Base-by-base conservation (phyloP, 2,888 invertebrate genomes). In the Hirtodrosophila confusa region DNA sequence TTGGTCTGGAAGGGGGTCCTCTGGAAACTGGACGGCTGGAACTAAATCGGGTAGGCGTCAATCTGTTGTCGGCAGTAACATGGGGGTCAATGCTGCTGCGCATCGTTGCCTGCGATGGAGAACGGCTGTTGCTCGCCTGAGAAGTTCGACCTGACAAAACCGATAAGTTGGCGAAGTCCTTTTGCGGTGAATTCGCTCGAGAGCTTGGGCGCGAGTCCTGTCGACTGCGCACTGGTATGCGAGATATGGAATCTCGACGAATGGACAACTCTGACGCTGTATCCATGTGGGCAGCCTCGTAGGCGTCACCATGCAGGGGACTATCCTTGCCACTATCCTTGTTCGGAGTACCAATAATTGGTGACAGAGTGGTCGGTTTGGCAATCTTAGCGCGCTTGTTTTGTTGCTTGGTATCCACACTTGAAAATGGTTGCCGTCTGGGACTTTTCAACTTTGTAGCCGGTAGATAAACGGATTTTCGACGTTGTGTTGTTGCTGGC, bases 311-410 rank as follows among this genome's bases (percentile, higher is more conserved):
- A 64, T 85, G 83, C 3, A 75, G 50, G 0, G 89, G 88, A 74
- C 90, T 89, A 23, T 86, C 86, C 10, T 86, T 75, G 35, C 89
- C 80, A 53, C 88, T 73, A 23, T 92, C 92, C 66, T 90, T 91
- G 55, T 92, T 92, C 3, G 92, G 92, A 0, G 92, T 92, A 0
- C 92, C 92, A 49, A 92, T 89, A 10, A 92, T 92, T 0, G 92
- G 92, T 0, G 92, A 92, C 1, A 92, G 68, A 1, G 90, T 90
- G 23, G 89, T 87, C 9, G 91, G 91, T 41, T 91, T 92, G 6
- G 83, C 89, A 39, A 92, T 88, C 68, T 90, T 90, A 0, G 89
- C 75, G 2, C 90, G 86, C 9, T 86, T 69, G 12, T 44, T 61
- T 1, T 47, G 49, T 17, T 55, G 56, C 24, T 69, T 65, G 5